These are phyloP conservation scores for Prionchulus punctatus DNA, from an alignment of 2,888 invertebrate species.

Conservation along the genomic window DNA sequence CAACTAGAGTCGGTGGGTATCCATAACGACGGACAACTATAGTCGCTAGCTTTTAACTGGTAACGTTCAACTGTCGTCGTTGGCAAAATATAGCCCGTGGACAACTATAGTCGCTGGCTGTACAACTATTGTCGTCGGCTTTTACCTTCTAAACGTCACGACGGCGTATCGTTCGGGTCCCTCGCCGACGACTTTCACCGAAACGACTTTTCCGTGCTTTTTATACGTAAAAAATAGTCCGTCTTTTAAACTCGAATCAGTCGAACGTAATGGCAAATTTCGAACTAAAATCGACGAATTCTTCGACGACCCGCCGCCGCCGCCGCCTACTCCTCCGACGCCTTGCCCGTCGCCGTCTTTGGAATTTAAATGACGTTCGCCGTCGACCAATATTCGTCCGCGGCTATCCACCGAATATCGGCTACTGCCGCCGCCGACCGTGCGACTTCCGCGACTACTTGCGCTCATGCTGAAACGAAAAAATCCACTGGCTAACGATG, in stretches of 20 bases:
- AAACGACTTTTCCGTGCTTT: slow-evolving; percentile 90
- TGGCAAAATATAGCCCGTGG: too few species aligned
- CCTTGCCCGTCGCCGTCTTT: background rate
- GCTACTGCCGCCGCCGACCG: too few species aligned
- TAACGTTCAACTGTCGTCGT: too few species aligned
- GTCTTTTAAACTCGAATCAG: slow-evolving; percentile 81
- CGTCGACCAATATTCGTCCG: too few species aligned
- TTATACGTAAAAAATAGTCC: slow-evolving; percentile 96
- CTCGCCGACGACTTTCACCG: slow-evolving; percentile 80
- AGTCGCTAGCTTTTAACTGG: too few species aligned
- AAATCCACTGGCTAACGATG: background rate
- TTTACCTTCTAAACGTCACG: slow-evolving; percentile 80
- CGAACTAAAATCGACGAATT: background rate
- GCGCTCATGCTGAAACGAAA: background rate
- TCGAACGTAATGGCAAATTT: slow-evolving; percentile 1
- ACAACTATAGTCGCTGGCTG: too few species aligned
- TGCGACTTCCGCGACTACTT: background rate
- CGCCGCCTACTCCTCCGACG: background rate
- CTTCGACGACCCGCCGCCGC: background rate
- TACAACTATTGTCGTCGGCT: too few species aligned
- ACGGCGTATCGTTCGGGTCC: slow-evolving; percentile 80
- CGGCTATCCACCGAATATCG: background rate
- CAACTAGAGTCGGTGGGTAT: too few species aligned
- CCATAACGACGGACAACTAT: too few species aligned
- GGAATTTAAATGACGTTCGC: background rate